Conservation (phyloP, 2,113 vertebrate species). For the Nipponia nippon region DNA sequence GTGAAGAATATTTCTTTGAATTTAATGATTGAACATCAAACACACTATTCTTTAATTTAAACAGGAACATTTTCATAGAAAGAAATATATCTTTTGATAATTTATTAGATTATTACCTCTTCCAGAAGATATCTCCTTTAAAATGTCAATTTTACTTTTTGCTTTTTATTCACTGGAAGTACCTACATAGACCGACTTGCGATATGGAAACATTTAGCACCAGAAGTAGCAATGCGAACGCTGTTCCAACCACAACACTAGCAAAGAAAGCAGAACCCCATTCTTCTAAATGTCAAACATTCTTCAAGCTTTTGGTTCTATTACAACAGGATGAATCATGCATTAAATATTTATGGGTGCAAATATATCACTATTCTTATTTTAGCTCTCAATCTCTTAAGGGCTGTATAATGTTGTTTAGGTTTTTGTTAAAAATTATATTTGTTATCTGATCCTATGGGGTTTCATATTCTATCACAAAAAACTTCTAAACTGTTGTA, state of each 20-base stretch:
- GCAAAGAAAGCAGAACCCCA: not conserved
- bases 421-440: not conserved
- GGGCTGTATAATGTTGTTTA: not conserved
- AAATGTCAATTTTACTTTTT: not conserved
- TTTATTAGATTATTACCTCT: not conserved
- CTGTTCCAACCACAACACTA: not conserved
- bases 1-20: not conserved
- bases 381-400: not conserved
- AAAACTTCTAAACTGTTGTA: not conserved
- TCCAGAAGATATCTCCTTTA: not conserved
- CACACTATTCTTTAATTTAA: not conserved
- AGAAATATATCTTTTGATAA: not conserved
- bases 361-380: slow-evolving; percentile 35
- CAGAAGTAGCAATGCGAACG: not conserved
- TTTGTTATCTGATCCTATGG: not conserved
- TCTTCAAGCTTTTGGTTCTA: slow-evolving; percentile 12
- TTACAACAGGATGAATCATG: slow-evolving; percentile 26
- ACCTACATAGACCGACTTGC: not conserved
- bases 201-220: not conserved
- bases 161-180: not conserved
- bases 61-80: not conserved
- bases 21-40: not conserved
- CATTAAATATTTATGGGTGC: slow-evolving; percentile 44
- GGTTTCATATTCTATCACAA: not conserved
- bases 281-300: slow-evolving; percentile 40